Evolutionary conservation across 2,113 vertebrate genomes (phyloP).

Genomic region (Cebus imitator): DNA sequence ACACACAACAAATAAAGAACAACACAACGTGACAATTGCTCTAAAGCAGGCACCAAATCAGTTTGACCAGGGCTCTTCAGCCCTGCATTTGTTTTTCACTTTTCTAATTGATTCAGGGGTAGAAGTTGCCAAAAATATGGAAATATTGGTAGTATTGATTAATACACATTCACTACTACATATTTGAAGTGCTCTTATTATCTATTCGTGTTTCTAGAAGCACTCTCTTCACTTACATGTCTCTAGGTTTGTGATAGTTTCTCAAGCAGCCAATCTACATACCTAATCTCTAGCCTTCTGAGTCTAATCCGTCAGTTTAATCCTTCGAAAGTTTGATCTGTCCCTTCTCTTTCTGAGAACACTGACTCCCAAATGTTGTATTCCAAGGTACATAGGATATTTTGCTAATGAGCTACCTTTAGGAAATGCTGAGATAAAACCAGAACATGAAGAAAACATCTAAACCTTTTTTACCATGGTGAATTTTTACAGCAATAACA

Average conservation of each 20-base stretch:
- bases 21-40: not conserved
- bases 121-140: not conserved
- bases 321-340: not conserved
- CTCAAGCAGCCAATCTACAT: not conserved
- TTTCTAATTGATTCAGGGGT: not conserved
- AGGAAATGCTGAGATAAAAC: not conserved
- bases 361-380: not conserved
- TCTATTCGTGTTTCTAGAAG: not conserved
- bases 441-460: not conserved
- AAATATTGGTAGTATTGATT: not conserved
- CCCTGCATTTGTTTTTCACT: not conserved
- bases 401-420: not conserved
- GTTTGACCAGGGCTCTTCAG: not conserved
- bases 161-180: not conserved
- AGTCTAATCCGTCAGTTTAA: not conserved
- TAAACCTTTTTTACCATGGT: not conserved
- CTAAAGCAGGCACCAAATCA: not conserved
- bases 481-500: not conserved
- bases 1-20: not conserved
- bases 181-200: not conserved
- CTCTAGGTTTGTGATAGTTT: not conserved
- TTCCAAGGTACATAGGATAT: not conserved
- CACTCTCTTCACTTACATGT: not conserved
- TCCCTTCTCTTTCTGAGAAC: not conserved
- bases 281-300: not conserved